Conservation (phyloP, 2,113 vertebrate genomes). For the Casuarius casuarius region DNA sequence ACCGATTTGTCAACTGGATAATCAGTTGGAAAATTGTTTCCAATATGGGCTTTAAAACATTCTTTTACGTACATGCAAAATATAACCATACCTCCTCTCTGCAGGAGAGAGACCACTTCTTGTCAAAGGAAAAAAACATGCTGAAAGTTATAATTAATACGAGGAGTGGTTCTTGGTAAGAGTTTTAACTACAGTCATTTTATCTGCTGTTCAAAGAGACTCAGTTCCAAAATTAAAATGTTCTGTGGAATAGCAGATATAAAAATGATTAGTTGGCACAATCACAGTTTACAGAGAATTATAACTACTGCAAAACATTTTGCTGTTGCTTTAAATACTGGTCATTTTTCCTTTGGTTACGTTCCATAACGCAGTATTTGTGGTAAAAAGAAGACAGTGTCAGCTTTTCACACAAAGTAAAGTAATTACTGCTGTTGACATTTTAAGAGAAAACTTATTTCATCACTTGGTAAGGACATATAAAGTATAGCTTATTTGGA, state of each 20-base stretch:
- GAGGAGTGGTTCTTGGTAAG: constrained; percentile 29
- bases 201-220: constrained; percentile 44
- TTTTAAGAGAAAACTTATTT: constrained; percentile 22
- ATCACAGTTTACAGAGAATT: constrained; percentile 56
- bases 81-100: constrained; percentile 55
- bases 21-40: constrained; percentile 74
- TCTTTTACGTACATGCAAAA: constrained; percentile 66
- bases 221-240: constrained; percentile 36
- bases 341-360: constrained; percentile 70
- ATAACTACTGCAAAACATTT: not conserved
- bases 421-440: constrained; percentile 15
- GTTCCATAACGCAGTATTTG: constrained; percentile 36
- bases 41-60: constrained; percentile 74
- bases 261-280: constrained; percentile 71
- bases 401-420: constrained; percentile 46
- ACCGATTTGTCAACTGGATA: constrained; percentile 73
- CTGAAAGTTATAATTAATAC: constrained; percentile 26
- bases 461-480: constrained; percentile 40
- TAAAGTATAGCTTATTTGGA: constrained; percentile 48
- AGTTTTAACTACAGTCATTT: constrained; percentile 35
- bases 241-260: constrained; percentile 42
- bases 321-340: constrained; percentile 64
- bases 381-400: constrained; percentile 4
- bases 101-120: constrained; percentile 37
- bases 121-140: constrained; percentile 14